Conservation (phyloP, 2,113 vertebrate genomes). For the Callipepla squamata region DNA sequence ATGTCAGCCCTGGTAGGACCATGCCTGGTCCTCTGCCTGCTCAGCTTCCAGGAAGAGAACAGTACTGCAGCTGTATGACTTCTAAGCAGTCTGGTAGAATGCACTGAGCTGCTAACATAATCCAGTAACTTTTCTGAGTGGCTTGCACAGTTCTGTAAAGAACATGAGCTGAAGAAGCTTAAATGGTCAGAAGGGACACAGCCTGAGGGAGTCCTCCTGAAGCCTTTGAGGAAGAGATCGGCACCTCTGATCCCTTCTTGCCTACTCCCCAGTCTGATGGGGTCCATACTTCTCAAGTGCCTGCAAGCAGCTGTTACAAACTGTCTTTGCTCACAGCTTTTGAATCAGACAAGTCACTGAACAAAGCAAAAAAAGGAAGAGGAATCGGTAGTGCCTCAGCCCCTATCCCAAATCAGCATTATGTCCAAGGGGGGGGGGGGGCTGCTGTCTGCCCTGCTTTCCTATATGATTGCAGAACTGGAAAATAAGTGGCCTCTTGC, state of each 20-base stretch:
- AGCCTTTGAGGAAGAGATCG: not conserved
- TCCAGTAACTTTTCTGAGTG: not conserved
- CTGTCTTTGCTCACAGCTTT: not conserved
- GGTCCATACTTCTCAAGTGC: not conserved
- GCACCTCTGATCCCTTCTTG: not conserved
- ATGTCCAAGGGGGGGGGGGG: not conserved
- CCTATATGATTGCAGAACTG: not conserved
- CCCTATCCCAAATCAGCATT: not conserved
- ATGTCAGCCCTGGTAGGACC: not conserved
- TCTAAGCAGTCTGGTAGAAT: not conserved
- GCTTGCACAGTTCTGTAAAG: not conserved
- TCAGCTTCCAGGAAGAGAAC: not conserved
- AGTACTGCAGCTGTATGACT: not conserved
- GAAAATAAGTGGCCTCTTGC: not conserved
- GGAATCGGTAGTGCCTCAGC: not conserved
- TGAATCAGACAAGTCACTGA: not conserved
- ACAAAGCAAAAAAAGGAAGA: not conserved
- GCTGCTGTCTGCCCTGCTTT: not conserved
- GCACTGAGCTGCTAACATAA: not conserved
- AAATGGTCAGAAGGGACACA: not conserved
- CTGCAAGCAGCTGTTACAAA: not conserved
- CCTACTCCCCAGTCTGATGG: rapidly evolving
- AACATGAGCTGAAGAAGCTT: not conserved
- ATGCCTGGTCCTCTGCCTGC: not conserved
- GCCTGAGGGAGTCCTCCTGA: not conserved